phyloP scores from a whole-genome alignment of 2,113 vertebrate species.

The Chroicocephalus ridibundus region DNA sequence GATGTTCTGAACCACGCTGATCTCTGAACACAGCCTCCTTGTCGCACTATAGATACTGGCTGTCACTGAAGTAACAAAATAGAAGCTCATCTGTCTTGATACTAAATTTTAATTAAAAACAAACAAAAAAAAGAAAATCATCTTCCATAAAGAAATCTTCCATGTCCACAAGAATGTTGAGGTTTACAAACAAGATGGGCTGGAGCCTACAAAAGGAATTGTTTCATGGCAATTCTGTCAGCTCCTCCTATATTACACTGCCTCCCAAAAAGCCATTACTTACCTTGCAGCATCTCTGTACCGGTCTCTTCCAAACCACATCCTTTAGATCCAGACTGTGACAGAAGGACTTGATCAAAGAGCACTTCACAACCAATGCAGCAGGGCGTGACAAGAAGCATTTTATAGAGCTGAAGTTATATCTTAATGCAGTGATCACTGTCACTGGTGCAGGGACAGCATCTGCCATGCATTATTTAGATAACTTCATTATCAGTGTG shows the following conservation, averaged over 20 bases:
- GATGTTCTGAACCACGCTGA: background rate
- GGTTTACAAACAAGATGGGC: background rate
- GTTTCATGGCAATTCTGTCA: background rate
- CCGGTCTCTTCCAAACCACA: background rate
- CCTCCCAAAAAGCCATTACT: background rate
- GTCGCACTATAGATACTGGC: background rate
- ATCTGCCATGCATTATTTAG: background rate
- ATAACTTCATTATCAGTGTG: background rate
- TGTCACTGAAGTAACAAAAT: background rate
- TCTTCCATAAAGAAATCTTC: background rate
- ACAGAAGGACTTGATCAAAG: background rate
- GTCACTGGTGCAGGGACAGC: background rate
- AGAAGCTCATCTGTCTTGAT: background rate
- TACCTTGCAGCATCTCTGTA: background rate
- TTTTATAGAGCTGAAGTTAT: background rate
- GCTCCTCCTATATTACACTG: background rate
- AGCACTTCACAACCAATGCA: background rate
- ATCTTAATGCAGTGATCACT: rapidly evolving
- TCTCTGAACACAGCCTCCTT: background rate
- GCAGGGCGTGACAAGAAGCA: background rate
- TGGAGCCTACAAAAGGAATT: background rate
- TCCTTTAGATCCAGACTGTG: background rate
- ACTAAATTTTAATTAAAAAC: background rate
- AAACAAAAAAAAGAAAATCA: background rate
- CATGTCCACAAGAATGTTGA: rapidly evolving